phyloP scores from a whole-genome alignment of 2,888 invertebrate genomes.

The Acheta domesticus region DNA sequence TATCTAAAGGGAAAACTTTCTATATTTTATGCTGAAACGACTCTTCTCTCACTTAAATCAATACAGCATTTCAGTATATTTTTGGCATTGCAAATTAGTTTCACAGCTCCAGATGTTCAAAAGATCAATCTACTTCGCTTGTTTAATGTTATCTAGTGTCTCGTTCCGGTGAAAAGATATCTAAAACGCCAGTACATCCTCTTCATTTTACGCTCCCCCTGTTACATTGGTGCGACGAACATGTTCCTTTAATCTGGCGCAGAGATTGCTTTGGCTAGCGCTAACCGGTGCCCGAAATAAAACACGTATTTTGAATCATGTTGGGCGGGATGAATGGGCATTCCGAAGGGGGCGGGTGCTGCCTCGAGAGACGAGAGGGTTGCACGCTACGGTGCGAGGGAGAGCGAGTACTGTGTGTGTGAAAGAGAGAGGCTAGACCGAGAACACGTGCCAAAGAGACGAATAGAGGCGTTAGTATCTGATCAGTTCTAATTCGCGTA shows the following conservation, averaged over 20 bases:
- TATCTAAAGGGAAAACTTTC: too few relatives aligned
- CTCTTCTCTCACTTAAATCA: too few relatives aligned
- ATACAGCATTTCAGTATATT: too few relatives aligned
- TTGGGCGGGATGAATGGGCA: not conserved
- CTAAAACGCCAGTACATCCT: not conserved
- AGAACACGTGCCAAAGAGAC: not conserved
- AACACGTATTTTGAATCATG: not conserved
- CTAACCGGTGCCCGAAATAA: not conserved
- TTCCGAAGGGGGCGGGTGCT: not conserved
- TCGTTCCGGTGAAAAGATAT: not conserved
- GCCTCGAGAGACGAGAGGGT: not conserved
- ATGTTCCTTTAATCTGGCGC: conserved; percentile 22
- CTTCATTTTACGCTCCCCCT: not conserved
- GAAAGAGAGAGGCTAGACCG: not conserved
- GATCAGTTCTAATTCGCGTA: conserved; percentile 2
- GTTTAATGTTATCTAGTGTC: not conserved
- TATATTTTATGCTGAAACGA: too few relatives aligned
- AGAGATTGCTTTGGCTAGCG: conserved; percentile 21
- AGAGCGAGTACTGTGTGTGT: not conserved
- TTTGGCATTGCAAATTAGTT: too few relatives aligned
- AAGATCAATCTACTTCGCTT: not conserved
- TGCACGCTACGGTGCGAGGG: not conserved
- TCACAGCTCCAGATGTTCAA: not conserved
- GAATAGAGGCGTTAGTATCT: not conserved
- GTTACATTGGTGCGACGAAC: not conserved